These are phyloP conservation scores for Drosophila bifasciata DNA, from an alignment of 1,140 invertebrate genomes.

Conservation along the genomic window DNA sequence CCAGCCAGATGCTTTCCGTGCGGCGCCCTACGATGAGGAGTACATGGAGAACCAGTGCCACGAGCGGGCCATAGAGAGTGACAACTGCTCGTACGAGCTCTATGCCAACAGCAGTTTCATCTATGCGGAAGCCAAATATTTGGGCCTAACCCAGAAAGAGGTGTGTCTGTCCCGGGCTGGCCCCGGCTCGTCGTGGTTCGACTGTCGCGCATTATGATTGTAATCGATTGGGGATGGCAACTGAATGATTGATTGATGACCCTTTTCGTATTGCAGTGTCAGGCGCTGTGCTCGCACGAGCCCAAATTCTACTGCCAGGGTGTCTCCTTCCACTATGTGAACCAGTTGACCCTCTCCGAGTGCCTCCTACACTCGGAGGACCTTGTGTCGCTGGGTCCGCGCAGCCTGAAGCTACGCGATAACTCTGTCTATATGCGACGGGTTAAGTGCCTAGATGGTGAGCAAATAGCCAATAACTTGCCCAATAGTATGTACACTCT, in stretches of 20 bases:
- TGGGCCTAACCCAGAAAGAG: constrained; percentile 82
- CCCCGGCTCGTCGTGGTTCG: constrained; percentile 36
- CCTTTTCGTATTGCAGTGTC: constrained; percentile 64
- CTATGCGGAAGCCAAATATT: constrained; percentile 79
- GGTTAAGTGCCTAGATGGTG: constrained; percentile 85
- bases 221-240: constrained; percentile 52
- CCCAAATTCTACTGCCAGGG: constrained; percentile 81
- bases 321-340: constrained; percentile 68
- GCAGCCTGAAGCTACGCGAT: constrained; percentile 72
- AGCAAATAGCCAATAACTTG: constrained; percentile 21
- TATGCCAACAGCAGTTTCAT: constrained; percentile 82
- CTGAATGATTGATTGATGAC: constrained; percentile 70
- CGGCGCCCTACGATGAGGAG: constrained; percentile 86
- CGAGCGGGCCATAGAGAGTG: constrained; percentile 68
- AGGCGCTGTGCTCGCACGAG: constrained; percentile 74
- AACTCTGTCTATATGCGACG: constrained; percentile 84
- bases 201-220: constrained; percentile 62
- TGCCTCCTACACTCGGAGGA: constrained; percentile 85
- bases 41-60: constrained; percentile 88
- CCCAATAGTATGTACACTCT: neutral
- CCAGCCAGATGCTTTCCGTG: constrained; percentile 87
- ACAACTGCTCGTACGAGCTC: constrained; percentile 80
- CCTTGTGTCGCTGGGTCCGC: constrained; percentile 85
- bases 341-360: constrained; percentile 63
- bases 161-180: constrained; percentile 46